Evolutionary conservation across 2,888 invertebrate genomes (phyloP).

Genomic region (Pemphredon lugubris): DNA sequence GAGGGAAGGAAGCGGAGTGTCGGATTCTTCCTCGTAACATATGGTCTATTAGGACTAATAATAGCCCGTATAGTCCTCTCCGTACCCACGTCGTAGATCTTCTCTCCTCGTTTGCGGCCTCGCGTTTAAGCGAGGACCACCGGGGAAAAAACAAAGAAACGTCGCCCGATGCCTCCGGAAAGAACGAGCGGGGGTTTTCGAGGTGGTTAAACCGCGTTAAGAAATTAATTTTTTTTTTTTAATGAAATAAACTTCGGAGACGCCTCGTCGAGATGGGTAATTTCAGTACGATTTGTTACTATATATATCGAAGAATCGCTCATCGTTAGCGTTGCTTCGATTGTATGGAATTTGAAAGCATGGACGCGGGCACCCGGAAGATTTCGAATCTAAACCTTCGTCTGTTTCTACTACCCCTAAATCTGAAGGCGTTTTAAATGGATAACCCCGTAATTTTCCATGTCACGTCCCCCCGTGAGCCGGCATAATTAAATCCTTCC

Average conservation of each 20-base stretch:
- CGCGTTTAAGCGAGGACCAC: slow-evolving; percentile 34
- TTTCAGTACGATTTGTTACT: too few species aligned
- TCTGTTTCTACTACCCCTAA: too few species aligned
- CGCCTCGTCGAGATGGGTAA: too few species aligned
- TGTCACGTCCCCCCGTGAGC: neutral
- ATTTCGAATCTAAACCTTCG: too few species aligned
- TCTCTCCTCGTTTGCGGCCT: slow-evolving; percentile 13
- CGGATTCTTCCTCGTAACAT: slow-evolving; percentile 66
- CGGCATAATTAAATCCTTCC: slow-evolving; percentile 43
- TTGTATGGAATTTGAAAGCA: too few species aligned
- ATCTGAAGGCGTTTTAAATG: neutral
- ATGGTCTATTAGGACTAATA: slow-evolving; percentile 80
- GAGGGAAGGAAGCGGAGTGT: slow-evolving; percentile 5
- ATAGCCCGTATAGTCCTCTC: slow-evolving; percentile 64
- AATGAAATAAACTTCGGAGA: too few species aligned
- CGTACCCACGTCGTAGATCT: slow-evolving; percentile 30
- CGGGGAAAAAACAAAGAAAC: slow-evolving; percentile 37
- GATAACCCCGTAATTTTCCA: neutral
- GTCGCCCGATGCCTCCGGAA: slow-evolving; percentile 23
- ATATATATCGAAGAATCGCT: too few species aligned
- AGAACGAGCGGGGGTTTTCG: too few species aligned
- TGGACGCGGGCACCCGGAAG: too few species aligned
- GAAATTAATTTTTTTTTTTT: slow-evolving; percentile 2
- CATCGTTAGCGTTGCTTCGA: too few species aligned
- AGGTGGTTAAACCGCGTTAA: too few species aligned